Base-by-base conservation (phyloP, 2,888 invertebrate genomes). In the Mimumesa dahlbomi region DNA sequence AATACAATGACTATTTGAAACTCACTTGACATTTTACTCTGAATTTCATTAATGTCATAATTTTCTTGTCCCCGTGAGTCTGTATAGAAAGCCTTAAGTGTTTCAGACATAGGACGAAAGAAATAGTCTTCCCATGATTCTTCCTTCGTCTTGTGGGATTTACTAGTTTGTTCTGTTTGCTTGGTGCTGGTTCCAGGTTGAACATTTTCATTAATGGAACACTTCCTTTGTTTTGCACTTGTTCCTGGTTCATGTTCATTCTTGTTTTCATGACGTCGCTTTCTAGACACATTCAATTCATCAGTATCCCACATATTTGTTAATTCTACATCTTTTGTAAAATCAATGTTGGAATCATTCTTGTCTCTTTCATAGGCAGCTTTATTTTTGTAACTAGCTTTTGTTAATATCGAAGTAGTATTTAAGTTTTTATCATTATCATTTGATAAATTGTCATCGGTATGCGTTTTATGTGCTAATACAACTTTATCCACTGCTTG, bases 21-120 rank as follows among this genome's bases (percentile, higher is more conserved):
- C 88, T 91, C 90, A 95, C 94, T 91, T 73, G 93, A 92, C 94
- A 95, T 94, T 77, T 90, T 88, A 71, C 90, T 92, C 77, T 92
- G 92, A 61, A 93, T 89, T 73, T 91, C 91, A 1, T 89, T 85
- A 34, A 94, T 88, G 77, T 92, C 92, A 75, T 93, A 93, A 69
- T 92, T 89, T 86, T 93, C 93, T 50, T 93, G 93, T 0, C 92
- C 92, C 92, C 93, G 93, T 75, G 93, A 92, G 71, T 92, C 91
- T 84, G 93, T 92, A 82, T 94, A 94, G 88, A 93, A 94, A 64
- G 91, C 91, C 64, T 91, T 91, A 92, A 94, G 92, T 81, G 93
- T 92, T 0, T 83, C 65, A 0, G 75, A 69, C 84, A 87, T 84
- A 1, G 88, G 84, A 18, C 73, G 73, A 22, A 83, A 84, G 31